Percentiles rank a stretch among this genome's conserved stretches.
Conservation (phyloP, 2,888 invertebrate species). For the Hirudinaria manillensis region DNA sequence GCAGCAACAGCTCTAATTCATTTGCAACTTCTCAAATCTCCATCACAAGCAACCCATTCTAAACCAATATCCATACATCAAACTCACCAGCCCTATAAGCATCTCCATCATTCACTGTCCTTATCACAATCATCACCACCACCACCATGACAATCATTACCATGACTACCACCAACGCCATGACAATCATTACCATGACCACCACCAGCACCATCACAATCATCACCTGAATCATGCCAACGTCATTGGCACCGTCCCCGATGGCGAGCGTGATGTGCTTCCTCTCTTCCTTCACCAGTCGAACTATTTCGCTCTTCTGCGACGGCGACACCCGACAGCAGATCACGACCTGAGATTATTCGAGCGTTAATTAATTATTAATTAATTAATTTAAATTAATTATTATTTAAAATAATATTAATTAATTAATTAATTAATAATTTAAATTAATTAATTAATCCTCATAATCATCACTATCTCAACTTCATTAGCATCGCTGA, state of each 20-base stretch:
- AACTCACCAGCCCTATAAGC: too few species aligned
- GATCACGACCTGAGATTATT: slow-evolving; percentile 28
- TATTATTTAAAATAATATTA: too few species aligned
- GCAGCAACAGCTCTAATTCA: not conserved
- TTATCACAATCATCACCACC: too few species aligned
- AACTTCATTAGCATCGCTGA: not conserved
- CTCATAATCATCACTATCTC: not conserved
- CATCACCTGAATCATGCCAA: slow-evolving; percentile 56
- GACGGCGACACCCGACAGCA: slow-evolving; percentile 77
- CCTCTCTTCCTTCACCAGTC: slow-evolving; percentile 56
- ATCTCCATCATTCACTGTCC: not conserved
- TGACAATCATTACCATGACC: not conserved
- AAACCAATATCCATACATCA: not conserved
- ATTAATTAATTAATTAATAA: too few species aligned
- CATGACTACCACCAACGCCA: too few species aligned
- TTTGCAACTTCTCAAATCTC: not conserved
- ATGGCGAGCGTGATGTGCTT: slow-evolving; percentile 54
- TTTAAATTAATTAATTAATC: not conserved
- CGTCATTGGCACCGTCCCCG: slow-evolving; percentile 56
- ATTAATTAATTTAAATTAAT: too few species aligned
- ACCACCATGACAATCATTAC: too few species aligned
- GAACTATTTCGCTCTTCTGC: slow-evolving; percentile 70
- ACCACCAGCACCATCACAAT: not conserved
- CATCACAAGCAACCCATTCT: not conserved
- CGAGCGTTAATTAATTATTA: not conserved